Percentiles rank a stretch among this genome's conserved stretches.
Evolutionary conservation across 92 coral and sea anemone genomes (phyloP).

Genomic region (Parazoanthus atlanticus): DNA sequence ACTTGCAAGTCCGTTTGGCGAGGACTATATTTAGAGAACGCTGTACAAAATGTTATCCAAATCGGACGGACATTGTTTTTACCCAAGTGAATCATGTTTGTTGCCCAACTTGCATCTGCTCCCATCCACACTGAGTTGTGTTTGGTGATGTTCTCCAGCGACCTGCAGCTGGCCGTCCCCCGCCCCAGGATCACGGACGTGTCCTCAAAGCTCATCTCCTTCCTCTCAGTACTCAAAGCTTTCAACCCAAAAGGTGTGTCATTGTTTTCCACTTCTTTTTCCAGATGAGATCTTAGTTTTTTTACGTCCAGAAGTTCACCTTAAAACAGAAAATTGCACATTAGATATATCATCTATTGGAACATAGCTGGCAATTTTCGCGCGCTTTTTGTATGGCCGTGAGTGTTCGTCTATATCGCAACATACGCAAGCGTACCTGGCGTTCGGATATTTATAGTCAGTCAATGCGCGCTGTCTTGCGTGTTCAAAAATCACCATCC

Average conservation of each 20-base stretch:
- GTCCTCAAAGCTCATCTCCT: constrained; percentile 66
- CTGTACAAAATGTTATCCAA: background rate
- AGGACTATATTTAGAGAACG: background rate
- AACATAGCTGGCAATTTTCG: too few relatives aligned
- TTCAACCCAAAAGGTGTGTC: constrained; percentile 84
- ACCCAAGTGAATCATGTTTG: constrained; percentile 83
- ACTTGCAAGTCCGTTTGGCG: too few relatives aligned
- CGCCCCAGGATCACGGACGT: constrained; percentile 81
- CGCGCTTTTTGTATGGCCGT: too few relatives aligned
- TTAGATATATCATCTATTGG: background rate
- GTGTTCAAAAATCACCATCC: too few relatives aligned
- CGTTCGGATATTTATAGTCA: too few relatives aligned
- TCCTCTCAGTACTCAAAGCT: constrained; percentile 61
- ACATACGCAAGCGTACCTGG: too few relatives aligned
- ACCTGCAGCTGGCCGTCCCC: constrained; percentile 75
- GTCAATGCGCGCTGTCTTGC: too few relatives aligned
- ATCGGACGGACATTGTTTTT: background rate
- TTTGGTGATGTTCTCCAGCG: constrained; percentile 83
- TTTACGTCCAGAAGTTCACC: constrained; percentile 70
- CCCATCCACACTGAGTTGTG: constrained; percentile 95
- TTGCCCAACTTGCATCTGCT: constrained; percentile 84
- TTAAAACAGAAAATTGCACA: background rate
- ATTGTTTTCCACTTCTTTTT: constrained; percentile 62
- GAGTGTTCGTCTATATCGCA: too few relatives aligned
- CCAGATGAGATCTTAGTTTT: constrained; percentile 72